Evolutionary conservation across 1,140 invertebrate genomes (phyloP).

Genomic region (Radopholus similis): DNA sequence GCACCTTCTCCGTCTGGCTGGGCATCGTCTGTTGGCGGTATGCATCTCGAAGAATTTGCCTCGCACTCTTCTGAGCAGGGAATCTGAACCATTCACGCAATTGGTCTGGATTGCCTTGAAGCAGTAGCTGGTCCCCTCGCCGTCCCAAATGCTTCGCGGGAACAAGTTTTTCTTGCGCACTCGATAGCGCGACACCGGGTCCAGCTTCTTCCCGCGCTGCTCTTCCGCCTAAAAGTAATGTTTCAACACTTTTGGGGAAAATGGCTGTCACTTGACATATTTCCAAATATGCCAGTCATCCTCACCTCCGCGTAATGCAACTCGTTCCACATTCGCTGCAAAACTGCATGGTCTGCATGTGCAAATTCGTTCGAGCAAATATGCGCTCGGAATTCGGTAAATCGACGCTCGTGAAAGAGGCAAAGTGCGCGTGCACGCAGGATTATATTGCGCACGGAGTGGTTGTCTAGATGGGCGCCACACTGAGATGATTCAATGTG

Average conservation of each 20-base stretch:
- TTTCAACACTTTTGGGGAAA: not conserved
- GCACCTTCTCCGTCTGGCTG: slow-evolving; percentile 85
- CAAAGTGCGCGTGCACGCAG: slow-evolving; percentile 84
- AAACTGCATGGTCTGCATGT: slow-evolving; percentile 87
- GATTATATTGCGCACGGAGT: slow-evolving; percentile 7
- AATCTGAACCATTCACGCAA: not conserved
- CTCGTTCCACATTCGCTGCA: slow-evolving; percentile 75
- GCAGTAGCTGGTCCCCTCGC: slow-evolving; percentile 95
- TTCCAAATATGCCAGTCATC: not conserved
- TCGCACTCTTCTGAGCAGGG: slow-evolving; percentile 36
- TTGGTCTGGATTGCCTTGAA: slow-evolving; percentile 67
- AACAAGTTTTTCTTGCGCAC: slow-evolving; percentile 92
- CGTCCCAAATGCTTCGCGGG: slow-evolving; percentile 96
- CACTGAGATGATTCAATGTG: not conserved
- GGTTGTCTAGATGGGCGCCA: not conserved
- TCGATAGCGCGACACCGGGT: slow-evolving; percentile 88
- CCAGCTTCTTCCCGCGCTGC: slow-evolving; percentile 76
- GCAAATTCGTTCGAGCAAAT: slow-evolving; percentile 91
- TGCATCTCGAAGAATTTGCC: slow-evolving; percentile 64
- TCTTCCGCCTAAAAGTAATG: slow-evolving; percentile 70
- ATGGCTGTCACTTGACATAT: slow-evolving; percentile 15
- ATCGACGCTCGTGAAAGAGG: slow-evolving; percentile 71
- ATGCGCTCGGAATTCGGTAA: slow-evolving; percentile 91
- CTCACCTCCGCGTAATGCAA: slow-evolving; percentile 67
- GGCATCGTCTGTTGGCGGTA: slow-evolving; percentile 87